Conservation (phyloP, 2,113 vertebrate genomes). For the Tricholaema leucomelas region DNA sequence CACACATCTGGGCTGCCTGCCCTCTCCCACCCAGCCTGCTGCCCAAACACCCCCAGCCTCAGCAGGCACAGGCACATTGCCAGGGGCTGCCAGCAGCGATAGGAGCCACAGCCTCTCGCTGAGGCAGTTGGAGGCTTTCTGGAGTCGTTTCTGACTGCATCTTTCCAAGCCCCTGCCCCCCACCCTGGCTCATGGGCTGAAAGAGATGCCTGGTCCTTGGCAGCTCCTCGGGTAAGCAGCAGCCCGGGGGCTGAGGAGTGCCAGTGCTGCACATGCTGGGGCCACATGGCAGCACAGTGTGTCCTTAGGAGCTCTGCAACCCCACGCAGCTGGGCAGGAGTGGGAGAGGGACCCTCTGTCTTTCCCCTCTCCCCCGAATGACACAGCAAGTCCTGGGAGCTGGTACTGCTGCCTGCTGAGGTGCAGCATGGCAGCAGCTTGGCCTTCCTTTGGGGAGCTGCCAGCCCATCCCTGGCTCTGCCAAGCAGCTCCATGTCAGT, state of each 20-base stretch:
- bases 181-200: background rate
- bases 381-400: background rate
- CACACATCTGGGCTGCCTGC: constrained; percentile 24
- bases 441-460: background rate
- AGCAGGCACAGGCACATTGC: background rate
- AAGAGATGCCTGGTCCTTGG: background rate
- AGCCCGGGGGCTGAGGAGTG: background rate
- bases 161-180: background rate
- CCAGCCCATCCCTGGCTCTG: background rate
- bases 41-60: background rate
- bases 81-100: background rate
- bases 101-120: background rate
- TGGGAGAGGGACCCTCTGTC: background rate
- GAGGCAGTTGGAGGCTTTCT: background rate
- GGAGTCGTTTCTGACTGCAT: background rate
- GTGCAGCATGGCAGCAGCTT: background rate
- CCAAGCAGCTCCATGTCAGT: background rate
- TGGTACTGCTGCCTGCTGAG: background rate
- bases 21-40: background rate
- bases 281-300: background rate
- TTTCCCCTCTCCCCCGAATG: background rate
- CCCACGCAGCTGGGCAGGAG: background rate
- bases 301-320: background rate
- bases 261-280: background rate
- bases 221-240: background rate